A percentile compares a stretch with the other conserved stretches of the same genome.
Evolutionary conservation across 2,113 vertebrate genomes (phyloP).

Genomic region (Cyprinus carpio): DNA sequence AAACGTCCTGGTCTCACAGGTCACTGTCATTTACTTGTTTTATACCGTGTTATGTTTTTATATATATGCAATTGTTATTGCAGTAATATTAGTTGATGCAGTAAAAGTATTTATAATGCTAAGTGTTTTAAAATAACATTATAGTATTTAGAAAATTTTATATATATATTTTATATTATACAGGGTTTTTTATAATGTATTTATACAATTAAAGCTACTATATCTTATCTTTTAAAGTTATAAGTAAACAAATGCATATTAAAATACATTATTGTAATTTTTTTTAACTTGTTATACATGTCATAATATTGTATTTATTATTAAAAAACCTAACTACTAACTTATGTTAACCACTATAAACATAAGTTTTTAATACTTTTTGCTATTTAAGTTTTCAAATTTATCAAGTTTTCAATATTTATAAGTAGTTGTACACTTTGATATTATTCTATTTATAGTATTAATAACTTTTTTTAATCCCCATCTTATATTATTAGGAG

Average conservation of each 20-base stretch:
- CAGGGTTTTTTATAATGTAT: neutral
- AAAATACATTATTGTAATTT: neutral
- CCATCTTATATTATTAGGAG: neutral
- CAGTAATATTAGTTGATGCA: neutral
- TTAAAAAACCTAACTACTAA: neutral
- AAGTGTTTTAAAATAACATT: neutral
- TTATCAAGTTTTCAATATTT: too few relatives aligned
- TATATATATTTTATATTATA: neutral
- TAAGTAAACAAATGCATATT: too few relatives aligned
- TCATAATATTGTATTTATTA: neutral
- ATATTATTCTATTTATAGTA: too few relatives aligned
- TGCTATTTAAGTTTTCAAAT: neutral
- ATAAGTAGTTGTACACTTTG: too few relatives aligned
- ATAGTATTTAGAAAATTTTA: neutral
- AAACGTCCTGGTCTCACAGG: slow-evolving; percentile 87
- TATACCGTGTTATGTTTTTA: neutral
- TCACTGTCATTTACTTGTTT: slow-evolving; percentile 36
- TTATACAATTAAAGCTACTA: neutral
- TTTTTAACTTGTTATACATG: neutral
- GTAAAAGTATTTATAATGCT: neutral
- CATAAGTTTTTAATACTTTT: neutral
- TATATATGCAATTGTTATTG: neutral
- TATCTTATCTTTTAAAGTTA: too few relatives aligned
- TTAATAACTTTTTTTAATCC: too few relatives aligned
- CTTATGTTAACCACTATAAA: neutral